phyloP scores from a whole-genome alignment of 2,113 vertebrate species.

The Ochotona princeps region DNA sequence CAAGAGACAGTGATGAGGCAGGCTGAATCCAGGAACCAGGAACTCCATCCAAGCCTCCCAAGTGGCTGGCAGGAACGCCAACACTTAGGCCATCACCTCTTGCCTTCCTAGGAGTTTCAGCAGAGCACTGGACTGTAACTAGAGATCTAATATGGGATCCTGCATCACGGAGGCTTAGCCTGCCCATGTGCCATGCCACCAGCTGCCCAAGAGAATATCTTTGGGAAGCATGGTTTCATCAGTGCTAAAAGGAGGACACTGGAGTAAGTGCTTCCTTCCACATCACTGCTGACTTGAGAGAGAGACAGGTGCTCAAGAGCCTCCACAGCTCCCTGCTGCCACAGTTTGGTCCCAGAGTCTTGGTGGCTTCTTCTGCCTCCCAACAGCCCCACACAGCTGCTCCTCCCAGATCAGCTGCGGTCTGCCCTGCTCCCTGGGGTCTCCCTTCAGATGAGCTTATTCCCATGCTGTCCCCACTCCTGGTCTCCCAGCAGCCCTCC shows the following conservation, averaged over 20 bases:
- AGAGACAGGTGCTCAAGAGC: not conserved
- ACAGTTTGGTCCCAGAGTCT: accelerated
- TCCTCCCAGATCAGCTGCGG: not conserved
- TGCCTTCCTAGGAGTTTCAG: too few species aligned
- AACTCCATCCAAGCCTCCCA: too few species aligned
- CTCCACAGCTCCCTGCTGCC: accelerated
- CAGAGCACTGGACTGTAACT: too few species aligned
- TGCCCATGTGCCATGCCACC: too few species aligned
- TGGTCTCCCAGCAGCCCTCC: not conserved
- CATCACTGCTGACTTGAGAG: not conserved
- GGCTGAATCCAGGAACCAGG: too few species aligned
- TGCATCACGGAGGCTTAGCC: too few species aligned
- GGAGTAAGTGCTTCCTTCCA: not conserved
- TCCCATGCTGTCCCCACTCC: not conserved
- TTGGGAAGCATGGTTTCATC: not conserved
- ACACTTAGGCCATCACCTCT: too few species aligned
- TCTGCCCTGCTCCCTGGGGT: not conserved
- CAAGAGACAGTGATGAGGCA: too few species aligned
- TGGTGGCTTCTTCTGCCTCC: not conserved
- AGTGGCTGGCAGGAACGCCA: too few species aligned
- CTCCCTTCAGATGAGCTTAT: not conserved
- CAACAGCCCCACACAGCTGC: accelerated
- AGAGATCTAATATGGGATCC: too few species aligned
- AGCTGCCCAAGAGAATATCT: too few species aligned
- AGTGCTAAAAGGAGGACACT: accelerated